Evolutionary conservation across 2,113 vertebrate genomes (phyloP), one percentile per base, ranked within the genome.

Genomic region (Setophaga kirtlandii): DNA sequence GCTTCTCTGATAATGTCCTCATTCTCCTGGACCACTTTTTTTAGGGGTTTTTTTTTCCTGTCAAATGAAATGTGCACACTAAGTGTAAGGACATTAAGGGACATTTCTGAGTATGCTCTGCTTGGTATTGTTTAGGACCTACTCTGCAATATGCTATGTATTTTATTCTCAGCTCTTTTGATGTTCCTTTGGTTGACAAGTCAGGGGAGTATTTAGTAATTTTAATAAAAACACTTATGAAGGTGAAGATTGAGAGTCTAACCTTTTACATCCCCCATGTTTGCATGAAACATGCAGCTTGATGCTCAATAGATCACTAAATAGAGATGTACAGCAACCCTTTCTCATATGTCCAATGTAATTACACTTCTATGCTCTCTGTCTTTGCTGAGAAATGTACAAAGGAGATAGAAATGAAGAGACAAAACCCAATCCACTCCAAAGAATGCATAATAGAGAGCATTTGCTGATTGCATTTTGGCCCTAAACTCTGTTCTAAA

Each of bases 61-160:
- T 90, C 79, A 95, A 94, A 93, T 60, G 33, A 95, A 83, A 31
- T 15, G 1, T 80, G 59, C 93, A 96, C 86, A 88, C 62, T 67
- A 75, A 92, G 83, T 94, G 86, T 86, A 55, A 96, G 73, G 68
- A 86, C 62, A 79, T 77, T 70, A 91, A 85, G 23, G 65, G 78
- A 80, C 30, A 33, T 69, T 96, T 79, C 50, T 78, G 75, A 96
- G 53, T 3, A 1, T 4, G 24, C 28, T 87, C 25, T 84, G 15
- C 52, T 65, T 83, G 42, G 11, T 68, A n/a, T 28, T 89, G 16
- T 87, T 83, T 84, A 77, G 53, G 39, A 87, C 22, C 58, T 62
- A n/a, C 83, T 88, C 73, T 75, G 55, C 28, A 93, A 47, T 78
- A 78, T 33, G 25, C 58, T 64, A 52, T 12, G 10, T 76, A 53